phyloP scores from a whole-genome alignment of 2,113 vertebrate species.

The Proterorhinus semilunaris region DNA sequence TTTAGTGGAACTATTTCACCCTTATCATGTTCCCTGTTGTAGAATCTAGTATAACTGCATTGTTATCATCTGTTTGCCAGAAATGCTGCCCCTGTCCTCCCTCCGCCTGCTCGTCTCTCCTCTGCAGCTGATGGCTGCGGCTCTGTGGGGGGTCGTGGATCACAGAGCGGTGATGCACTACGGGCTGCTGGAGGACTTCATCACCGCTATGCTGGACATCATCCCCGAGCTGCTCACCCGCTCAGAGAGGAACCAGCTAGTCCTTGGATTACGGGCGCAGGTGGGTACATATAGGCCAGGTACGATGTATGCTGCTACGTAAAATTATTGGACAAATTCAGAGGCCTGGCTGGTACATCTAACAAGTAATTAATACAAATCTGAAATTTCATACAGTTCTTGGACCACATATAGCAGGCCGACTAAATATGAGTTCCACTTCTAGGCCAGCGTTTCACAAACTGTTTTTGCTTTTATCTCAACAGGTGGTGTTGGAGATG shows the following conservation, averaged over 20 bases:
- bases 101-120: constrained; percentile 45
- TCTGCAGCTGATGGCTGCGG: constrained; percentile 63
- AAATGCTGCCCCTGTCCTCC: constrained; percentile 30
- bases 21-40: no score
- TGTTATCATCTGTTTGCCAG: neutral
- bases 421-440: no score
- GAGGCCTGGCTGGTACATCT: no score
- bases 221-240: constrained; percentile 68
- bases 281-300: constrained; percentile 27
- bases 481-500: constrained; percentile 56
- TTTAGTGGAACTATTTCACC: no score
- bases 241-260: constrained; percentile 67
- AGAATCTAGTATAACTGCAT: constrained; percentile 59
- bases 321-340: no score
- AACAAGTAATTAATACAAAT: neutral
- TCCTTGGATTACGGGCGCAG: constrained; percentile 71
- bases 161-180: constrained; percentile 55
- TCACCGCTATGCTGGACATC: constrained; percentile 50
- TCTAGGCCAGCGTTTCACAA: no score
- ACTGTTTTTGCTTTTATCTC: neutral
- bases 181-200: constrained; percentile 66
- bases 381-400: no score
- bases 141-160: constrained; percentile 66
- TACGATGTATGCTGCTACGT: no score
- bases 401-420: no score